Percentiles rank a stretch among this genome's conserved stretches.
Evolutionary conservation across 2,797 vertebrate genomes (phyloP).

Genomic region (Sebastes alutus): DNA sequence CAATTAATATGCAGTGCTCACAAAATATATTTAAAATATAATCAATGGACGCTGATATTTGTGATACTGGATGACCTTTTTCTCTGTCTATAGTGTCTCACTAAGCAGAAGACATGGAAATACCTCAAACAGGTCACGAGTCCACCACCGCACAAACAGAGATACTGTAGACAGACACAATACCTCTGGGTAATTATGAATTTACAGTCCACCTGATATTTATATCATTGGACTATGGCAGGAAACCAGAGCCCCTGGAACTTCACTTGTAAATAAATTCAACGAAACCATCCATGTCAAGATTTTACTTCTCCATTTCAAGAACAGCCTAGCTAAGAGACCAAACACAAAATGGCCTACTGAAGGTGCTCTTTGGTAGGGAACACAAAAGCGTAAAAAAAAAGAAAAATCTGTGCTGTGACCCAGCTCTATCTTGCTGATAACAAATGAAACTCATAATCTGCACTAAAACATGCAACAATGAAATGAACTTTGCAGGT

Average conservation of each 20-base stretch:
- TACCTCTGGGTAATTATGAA: background rate
- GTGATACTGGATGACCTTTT: background rate
- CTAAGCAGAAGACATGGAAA: background rate
- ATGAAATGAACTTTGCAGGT: background rate
- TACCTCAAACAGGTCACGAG: background rate
- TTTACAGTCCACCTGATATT: background rate
- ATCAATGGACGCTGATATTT: background rate
- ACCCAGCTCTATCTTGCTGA: background rate
- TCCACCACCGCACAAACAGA: background rate
- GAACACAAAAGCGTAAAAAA: background rate
- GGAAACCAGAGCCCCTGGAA: slow-evolving; percentile 34
- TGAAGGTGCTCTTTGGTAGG: background rate
- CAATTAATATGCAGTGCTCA: background rate
- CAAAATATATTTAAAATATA: background rate
- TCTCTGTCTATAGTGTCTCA: background rate
- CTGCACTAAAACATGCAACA: background rate
- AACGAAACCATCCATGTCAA: background rate
- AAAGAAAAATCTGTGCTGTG: background rate
- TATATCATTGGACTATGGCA: slow-evolving; percentile 5
- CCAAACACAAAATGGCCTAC: background rate
- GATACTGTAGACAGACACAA: background rate
- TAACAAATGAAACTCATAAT: too few relatives aligned
- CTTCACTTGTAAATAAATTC: slow-evolving; percentile 36
- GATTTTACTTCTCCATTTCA: background rate
- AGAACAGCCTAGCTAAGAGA: background rate